A percentile compares a stretch with the other conserved stretches of the same genome.
Conservation (phyloP, 2,797 vertebrate species). For the Miichthys miiuy region DNA sequence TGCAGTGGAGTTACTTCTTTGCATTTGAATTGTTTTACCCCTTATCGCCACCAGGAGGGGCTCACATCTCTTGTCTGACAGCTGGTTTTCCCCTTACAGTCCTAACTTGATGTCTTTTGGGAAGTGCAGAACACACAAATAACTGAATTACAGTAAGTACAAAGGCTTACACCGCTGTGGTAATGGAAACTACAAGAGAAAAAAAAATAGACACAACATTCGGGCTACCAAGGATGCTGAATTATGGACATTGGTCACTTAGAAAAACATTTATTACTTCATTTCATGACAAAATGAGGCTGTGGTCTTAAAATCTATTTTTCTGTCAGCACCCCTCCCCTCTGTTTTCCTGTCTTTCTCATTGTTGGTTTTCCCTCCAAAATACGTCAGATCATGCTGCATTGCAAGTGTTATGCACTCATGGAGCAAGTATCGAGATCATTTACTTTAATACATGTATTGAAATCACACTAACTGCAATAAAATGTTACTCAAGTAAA, state of each 20-base stretch:
- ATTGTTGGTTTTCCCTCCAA: neutral
- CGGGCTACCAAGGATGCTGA: neutral
- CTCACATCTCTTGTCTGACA: constrained; percentile 15
- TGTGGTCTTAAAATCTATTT: neutral
- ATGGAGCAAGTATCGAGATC: neutral
- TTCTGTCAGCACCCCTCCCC: neutral
- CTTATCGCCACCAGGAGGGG: constrained; percentile 40
- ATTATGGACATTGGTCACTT: neutral
- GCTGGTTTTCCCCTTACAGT: neutral
- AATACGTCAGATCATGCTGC: neutral
- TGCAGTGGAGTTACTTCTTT: no score
- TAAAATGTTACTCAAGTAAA: no score
- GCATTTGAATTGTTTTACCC: neutral
- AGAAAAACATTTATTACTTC: neutral
- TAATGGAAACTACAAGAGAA: neutral
- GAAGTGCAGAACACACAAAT: constrained; percentile 16
- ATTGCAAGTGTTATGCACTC: neutral
- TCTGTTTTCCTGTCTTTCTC: constrained; percentile 10
- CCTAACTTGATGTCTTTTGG: neutral
- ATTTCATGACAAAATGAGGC: constrained; percentile 2
- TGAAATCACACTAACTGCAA: neutral
- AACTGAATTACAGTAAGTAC: constrained; percentile 24
- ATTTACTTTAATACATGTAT: neutral
- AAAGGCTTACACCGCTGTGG: neutral
- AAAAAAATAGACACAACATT: neutral